Conservation (phyloP, 2,113 vertebrate genomes). For the Otolemur garnettii region DNA sequence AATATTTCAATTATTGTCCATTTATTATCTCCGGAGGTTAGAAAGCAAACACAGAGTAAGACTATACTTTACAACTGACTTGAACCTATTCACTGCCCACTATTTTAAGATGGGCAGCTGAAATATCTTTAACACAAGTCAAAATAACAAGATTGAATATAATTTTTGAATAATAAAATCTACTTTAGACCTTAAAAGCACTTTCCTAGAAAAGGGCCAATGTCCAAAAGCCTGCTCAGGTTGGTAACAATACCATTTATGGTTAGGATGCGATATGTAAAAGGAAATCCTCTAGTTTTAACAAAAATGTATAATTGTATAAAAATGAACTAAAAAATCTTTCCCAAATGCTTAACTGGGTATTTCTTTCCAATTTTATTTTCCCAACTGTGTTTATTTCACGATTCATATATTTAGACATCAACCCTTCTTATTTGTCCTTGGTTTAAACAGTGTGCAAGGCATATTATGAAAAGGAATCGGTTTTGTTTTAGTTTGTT, state of each 20-base stretch:
- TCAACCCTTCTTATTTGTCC: not conserved
- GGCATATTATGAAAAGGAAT: constrained; percentile 9
- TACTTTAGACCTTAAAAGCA: not conserved
- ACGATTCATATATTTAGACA: constrained; percentile 24
- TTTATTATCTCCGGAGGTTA: constrained; percentile 51
- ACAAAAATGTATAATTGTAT: constrained; percentile 22
- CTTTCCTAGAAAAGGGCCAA: constrained; percentile 54
- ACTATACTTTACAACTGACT: not conserved
- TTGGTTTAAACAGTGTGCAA: constrained; percentile 28
- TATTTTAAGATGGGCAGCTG: not conserved
- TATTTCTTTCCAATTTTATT: constrained; percentile 15
- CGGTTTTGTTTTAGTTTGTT: not conserved
- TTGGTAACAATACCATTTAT: not conserved
- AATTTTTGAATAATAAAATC: constrained; percentile 29
- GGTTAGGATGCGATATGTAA: not conserved
- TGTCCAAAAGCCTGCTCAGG: not conserved
- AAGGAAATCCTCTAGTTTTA: not conserved
- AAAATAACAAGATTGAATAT: constrained; percentile 37
- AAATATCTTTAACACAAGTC: constrained; percentile 38
- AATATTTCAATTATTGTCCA: constrained; percentile 57
- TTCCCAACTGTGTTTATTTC: constrained; percentile 35
- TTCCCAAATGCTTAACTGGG: not conserved
- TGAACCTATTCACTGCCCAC: not conserved
- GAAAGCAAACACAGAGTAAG: constrained; percentile 46
- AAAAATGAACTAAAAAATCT: constrained; percentile 40